Evolutionary conservation across 2,888 invertebrate species (phyloP), one percentile per base, ranked within the genome.

Genomic region (Eilema caniola): DNA sequence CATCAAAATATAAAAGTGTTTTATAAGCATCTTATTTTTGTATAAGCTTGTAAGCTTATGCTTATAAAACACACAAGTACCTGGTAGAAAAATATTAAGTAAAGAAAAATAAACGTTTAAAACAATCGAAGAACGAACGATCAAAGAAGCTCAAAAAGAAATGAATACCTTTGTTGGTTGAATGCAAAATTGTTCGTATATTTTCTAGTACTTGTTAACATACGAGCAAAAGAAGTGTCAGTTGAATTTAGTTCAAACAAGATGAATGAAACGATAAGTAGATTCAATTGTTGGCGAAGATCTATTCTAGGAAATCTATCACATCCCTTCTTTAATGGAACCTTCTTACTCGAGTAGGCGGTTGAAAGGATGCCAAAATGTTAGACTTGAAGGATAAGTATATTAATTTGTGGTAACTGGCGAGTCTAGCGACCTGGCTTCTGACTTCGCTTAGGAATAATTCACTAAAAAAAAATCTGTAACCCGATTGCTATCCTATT

Each of bases 271-370:
- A 20, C 24, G 33, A 33, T 20, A 37, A 66, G 14, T 24, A 12
- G 8, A 37, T 57, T 20, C 4, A 33, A 66, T 24, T 23, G 33
- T 14, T 14, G 23, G 31, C 10, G n/a, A 24, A 16, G 23, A 56
- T 65, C 10, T 56, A 31, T 65, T 61, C 53, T 53, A 56, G 16
- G 14, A 33, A n/a, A 64, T 47, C 25, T 20, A 47, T 47, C 33
- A 33, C 23, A 33, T 23, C 14, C 0, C 10, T 3, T n/a, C 23
- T 31, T 8, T 65, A 31, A 23, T 57, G 16, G 53, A 31, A 25
- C 28, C 64, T 64, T 14, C 7, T 62, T 31, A 47, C 11, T 37
- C 11, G 63, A 64, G 28, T 53, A 28, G 28, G 28, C 47, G 25
- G 25, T 64, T 8, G 47, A 53, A n/a, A n/a, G 20, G n/a, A n/a